Conservation (phyloP, 1,140 invertebrate genomes). For the Brachionus calyciflorus region DNA sequence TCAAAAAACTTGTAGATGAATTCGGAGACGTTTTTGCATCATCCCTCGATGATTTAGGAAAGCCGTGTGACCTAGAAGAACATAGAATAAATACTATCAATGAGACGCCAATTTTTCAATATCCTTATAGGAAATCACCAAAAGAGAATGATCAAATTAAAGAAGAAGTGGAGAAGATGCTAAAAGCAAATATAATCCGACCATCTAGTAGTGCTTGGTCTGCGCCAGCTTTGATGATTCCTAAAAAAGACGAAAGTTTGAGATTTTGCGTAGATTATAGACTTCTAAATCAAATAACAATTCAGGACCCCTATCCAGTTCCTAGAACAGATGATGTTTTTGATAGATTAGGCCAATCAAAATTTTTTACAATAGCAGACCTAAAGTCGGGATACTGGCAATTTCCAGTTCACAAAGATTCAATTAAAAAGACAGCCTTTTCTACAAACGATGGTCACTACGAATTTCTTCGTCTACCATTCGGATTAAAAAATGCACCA, state of each 20-base stretch:
- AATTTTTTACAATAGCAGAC: constrained; percentile 11
- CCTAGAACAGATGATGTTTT: background rate
- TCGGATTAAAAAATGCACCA: constrained; percentile 49
- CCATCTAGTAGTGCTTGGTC: constrained; percentile 48
- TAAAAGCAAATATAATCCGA: constrained; percentile 42
- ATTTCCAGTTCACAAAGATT: constrained; percentile 48
- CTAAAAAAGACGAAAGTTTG: constrained; percentile 48
- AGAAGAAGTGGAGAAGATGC: constrained; percentile 42
- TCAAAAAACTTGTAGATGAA: no score
- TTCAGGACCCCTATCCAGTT: constrained; percentile 43
- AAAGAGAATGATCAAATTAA: background rate
- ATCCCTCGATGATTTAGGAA: no score
- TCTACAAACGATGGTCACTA: constrained; percentile 50
- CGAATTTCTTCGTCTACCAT: constrained; percentile 47
- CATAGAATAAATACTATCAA: no score
- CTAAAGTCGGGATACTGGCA: constrained; percentile 49
- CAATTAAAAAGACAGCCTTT: constrained; percentile 49
- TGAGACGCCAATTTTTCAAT: no score
- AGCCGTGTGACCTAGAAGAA: no score
- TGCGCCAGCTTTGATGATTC: constrained; percentile 48
- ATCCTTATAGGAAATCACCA: no score
- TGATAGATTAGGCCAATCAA: background rate
- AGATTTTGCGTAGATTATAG: constrained; percentile 50
- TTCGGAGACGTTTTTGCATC: no score
- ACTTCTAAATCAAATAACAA: constrained; percentile 41